These are phyloP conservation scores for Lucifuga dentata DNA, from an alignment of 2,113 vertebrate genomes.

Conservation along the genomic window DNA sequence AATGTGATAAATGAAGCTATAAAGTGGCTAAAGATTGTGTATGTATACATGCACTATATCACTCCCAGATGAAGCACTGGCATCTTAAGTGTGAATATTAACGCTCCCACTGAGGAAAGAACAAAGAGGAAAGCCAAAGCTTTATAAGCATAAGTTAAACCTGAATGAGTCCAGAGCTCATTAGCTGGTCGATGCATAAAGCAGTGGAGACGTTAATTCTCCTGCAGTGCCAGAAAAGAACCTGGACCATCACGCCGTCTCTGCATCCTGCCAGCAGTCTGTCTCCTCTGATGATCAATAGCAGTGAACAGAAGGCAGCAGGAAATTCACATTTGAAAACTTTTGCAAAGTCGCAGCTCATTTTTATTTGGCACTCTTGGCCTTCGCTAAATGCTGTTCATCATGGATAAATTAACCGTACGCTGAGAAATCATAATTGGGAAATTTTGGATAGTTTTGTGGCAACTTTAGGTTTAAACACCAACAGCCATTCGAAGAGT, in stretches of 20 bases:
- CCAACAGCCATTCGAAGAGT: background rate
- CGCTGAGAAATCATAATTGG: conserved; percentile 19
- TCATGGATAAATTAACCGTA: conserved; percentile 62
- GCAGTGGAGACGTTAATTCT: conserved; percentile 41
- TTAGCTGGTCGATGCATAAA: conserved; percentile 42
- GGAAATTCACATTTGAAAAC: conserved; percentile 39
- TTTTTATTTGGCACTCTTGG: conserved; percentile 52
- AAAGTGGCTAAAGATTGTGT: too few relatives aligned
- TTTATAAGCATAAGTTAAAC: conserved; percentile 16
- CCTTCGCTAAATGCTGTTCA: conserved; percentile 56
- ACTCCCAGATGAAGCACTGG: conserved; percentile 10
- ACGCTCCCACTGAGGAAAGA: conserved; percentile 3
- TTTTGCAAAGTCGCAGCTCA: conserved; percentile 50
- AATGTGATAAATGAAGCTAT: too few relatives aligned
- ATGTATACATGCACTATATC: background rate
- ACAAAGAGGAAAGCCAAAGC: conserved; percentile 17
- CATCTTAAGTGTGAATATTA: conserved; percentile 10
- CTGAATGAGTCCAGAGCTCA: conserved; percentile 43
- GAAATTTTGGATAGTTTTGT: conserved; percentile 24
- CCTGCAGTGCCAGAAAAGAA: conserved; percentile 28
- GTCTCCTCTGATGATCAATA: conserved; percentile 68
- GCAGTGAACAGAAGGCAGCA: conserved; percentile 65
- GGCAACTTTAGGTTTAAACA: conserved; percentile 15
- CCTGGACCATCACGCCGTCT: conserved; percentile 40
- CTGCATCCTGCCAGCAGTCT: conserved; percentile 55